phyloP scores from a whole-genome alignment of 2,888 invertebrate genomes.

The Troglohyphantes excavatus region DNA sequence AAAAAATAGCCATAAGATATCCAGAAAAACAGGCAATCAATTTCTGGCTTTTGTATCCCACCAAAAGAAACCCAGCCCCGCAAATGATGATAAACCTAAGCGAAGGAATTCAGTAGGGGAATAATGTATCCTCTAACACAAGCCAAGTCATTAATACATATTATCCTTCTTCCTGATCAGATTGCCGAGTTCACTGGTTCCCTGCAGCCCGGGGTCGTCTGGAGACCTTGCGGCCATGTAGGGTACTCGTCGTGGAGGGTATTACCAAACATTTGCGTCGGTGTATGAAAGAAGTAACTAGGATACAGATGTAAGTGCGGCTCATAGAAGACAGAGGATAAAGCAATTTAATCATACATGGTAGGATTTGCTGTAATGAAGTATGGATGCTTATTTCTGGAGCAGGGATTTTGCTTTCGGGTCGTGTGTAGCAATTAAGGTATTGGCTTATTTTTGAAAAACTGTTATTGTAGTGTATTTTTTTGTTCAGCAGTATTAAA shows the following conservation, averaged over 20 bases:
- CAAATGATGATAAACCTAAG: slow-evolving; percentile 1
- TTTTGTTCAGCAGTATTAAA: too few relatives aligned
- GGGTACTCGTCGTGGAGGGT: neutral
- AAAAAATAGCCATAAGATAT: too few relatives aligned
- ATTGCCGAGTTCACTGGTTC: slow-evolving; percentile 7
- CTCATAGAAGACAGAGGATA: too few relatives aligned
- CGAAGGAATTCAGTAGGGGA: neutral
- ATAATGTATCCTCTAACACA: slow-evolving; percentile 15
- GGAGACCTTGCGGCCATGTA: neutral
- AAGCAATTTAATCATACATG: neutral
- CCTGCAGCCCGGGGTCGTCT: neutral
- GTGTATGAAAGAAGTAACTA: neutral
- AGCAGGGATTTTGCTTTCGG: too few relatives aligned
- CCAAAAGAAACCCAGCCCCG: neutral
- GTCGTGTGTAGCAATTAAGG: too few relatives aligned
- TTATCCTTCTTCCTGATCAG: slow-evolving; percentile 25
- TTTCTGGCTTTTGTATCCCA: neutral
- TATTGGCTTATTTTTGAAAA: too few relatives aligned
- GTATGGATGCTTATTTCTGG: too few relatives aligned
- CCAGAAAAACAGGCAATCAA: neutral
- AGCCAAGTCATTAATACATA: slow-evolving; percentile 40
- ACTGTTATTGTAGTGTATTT: too few relatives aligned
- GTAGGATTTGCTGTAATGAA: too few relatives aligned
- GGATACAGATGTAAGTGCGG: neutral
- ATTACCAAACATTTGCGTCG: slow-evolving; percentile 17